These are phyloP conservation scores for Eupeodes corollae DNA, from an alignment of 1,140 invertebrate genomes.

Conservation along the genomic window DNA sequence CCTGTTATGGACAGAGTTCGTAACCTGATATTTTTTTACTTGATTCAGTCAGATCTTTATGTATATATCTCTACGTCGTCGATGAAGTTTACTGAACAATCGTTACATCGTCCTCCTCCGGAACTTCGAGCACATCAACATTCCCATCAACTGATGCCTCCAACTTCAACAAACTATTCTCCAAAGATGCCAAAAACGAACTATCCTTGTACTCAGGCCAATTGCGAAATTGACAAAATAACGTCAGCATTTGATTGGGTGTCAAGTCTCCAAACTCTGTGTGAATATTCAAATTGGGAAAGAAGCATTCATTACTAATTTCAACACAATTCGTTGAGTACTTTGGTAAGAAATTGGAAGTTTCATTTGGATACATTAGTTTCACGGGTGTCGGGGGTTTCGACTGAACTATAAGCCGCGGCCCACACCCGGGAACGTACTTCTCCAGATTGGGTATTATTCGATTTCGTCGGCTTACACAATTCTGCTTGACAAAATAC, in stretches of 20 bases:
- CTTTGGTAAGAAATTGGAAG: constrained; percentile 20
- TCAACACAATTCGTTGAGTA: constrained; percentile 20
- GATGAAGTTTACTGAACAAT: no score
- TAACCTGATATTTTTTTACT: no score
- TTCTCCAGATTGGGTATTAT: constrained; percentile 51
- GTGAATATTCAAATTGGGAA: constrained; percentile 48
- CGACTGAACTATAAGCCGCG: constrained; percentile 42
- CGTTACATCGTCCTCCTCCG: constrained; percentile 22
- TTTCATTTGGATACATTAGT: constrained; percentile 37
- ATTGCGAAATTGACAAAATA: constrained; percentile 40
- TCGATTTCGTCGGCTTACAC: constrained; percentile 42
- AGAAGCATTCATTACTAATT: constrained; percentile 23
- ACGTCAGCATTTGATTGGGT: constrained; percentile 43
- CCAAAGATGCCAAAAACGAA: constrained; percentile 44
- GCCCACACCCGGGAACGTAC: constrained; percentile 50
- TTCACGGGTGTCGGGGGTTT: constrained; percentile 1
- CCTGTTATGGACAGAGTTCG: no score
- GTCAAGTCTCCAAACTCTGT: constrained; percentile 49
- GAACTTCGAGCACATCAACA: constrained; percentile 18
- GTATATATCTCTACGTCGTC: no score
- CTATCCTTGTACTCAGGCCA: constrained; percentile 50
- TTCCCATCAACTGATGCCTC: constrained; percentile 21
- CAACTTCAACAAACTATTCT: constrained; percentile 36
- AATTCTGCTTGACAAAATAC: constrained; percentile 49
- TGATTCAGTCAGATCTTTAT: no score